phyloP scores from a whole-genome alignment of 2,113 vertebrate species.

The Xenopus borealis region DNA sequence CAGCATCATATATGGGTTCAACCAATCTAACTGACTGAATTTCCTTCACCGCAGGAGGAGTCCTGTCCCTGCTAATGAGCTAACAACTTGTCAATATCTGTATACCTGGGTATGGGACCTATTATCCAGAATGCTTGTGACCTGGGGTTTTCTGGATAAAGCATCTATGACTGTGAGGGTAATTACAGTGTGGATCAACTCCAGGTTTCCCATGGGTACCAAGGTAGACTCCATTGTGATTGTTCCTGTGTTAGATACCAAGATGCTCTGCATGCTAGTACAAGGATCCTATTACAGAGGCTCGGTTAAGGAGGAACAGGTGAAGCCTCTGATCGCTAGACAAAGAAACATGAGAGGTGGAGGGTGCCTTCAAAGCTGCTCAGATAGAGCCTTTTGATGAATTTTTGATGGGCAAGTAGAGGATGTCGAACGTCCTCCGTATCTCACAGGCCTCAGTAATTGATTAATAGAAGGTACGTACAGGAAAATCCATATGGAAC shows the following conservation, averaged over 20 bases:
- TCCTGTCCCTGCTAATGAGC: no score
- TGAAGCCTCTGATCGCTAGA: slow-evolving; percentile 35
- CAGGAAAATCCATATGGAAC: slow-evolving; percentile 47
- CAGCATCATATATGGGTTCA: no score
- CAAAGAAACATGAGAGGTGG: slow-evolving; percentile 40
- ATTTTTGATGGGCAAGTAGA: slow-evolving; percentile 79
- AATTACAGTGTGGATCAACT: no score
- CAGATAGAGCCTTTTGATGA: slow-evolving; percentile 73
- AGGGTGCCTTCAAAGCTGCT: slow-evolving; percentile 65
- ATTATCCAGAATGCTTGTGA: no score
- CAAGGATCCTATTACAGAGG: slow-evolving; percentile 37
- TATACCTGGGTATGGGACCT: no score
- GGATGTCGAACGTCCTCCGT: slow-evolving; percentile 70
- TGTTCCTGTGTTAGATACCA: slow-evolving; percentile 40
- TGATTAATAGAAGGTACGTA: slow-evolving; percentile 75
- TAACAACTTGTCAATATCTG: no score
- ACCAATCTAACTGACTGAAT: no score
- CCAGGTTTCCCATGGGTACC: slow-evolving; percentile 14
- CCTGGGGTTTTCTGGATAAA: no score
- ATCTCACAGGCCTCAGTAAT: slow-evolving; percentile 73
- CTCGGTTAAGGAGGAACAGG: slow-evolving; percentile 25
- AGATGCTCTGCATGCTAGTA: slow-evolving; percentile 33
- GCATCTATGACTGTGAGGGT: no score
- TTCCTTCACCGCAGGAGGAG: no score
- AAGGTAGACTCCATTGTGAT: slow-evolving; percentile 9